phyloP scores from a whole-genome alignment of 1,140 invertebrate species.

The Pygmarrhopalites habei region DNA sequence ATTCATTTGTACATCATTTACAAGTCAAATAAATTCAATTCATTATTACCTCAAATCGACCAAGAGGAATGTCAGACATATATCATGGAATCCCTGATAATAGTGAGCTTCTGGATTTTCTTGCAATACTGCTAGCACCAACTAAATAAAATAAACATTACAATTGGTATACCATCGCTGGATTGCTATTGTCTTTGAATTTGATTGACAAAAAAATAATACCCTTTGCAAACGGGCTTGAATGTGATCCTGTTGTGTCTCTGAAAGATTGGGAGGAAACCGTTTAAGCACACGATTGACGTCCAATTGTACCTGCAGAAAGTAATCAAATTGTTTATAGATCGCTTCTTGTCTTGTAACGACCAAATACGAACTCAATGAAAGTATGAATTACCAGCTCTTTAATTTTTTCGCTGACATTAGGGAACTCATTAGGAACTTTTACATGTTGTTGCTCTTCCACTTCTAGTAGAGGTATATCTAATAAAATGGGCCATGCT shows the following conservation, averaged over 20 bases:
- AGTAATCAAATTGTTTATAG: neutral
- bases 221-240: too few relatives aligned
- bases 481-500: conserved; percentile 32
- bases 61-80: conserved; percentile 37
- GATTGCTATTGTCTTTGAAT: too few relatives aligned
- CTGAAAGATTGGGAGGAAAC: conserved; percentile 36
- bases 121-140: conserved; percentile 30
- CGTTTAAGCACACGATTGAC: conserved; percentile 35
- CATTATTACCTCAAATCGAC: too few relatives aligned
- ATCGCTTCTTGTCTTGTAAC: neutral
- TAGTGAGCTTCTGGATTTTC: conserved; percentile 33
- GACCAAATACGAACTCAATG: neutral
- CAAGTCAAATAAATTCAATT: too few relatives aligned
- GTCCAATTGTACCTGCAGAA: conserved; percentile 32
- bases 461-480: conserved; percentile 26
- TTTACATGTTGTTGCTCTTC: neutral
- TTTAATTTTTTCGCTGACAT: conserved; percentile 25
- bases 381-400: conserved; percentile 21
- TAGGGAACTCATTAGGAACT: conserved; percentile 14
- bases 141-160: conserved; percentile 27
- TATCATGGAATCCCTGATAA: conserved; percentile 40
- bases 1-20: too few relatives aligned
- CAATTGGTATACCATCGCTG: too few relatives aligned
- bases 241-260: conserved; percentile 37
- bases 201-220: too few relatives aligned